Evolutionary conservation across 2,113 vertebrate species (phyloP).

Genomic region (Scatophagus argus): DNA sequence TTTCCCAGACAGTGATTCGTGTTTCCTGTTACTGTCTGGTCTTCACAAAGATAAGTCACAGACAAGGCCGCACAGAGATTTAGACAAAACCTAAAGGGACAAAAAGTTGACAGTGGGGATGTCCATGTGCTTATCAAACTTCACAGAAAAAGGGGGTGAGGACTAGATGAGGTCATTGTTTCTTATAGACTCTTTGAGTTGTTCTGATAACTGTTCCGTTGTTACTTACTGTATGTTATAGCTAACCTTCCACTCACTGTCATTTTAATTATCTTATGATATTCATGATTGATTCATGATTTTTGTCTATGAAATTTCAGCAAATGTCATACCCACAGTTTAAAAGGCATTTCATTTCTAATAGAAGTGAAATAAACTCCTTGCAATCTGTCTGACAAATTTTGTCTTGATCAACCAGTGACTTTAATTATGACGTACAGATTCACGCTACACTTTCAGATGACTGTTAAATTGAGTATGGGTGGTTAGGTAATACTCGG

Average conservation of each 20-base stretch:
- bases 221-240: not conserved
- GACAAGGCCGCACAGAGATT: not conserved
- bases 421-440: not conserved
- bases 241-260: not conserved
- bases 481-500: slow-evolving; percentile 6
- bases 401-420: not conserved
- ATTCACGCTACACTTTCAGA: not conserved
- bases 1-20: slow-evolving; percentile 6
- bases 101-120: not conserved
- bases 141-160: not conserved
- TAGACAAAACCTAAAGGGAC: not conserved
- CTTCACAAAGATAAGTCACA: slow-evolving; percentile 3
- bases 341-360: not conserved
- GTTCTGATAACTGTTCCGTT: not conserved
- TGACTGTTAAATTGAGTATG: not conserved
- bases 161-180: not conserved
- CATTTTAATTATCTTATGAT: not conserved
- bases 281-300: not conserved
- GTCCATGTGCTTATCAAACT: not conserved
- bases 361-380: not conserved
- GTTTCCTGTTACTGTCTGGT: slow-evolving; percentile 1
- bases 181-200: not conserved
- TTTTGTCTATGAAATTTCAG: not conserved
- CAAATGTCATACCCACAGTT: not conserved
- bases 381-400: no score